phyloP scores from a whole-genome alignment of 1,140 invertebrate species.

The Halictus rubicundus region DNA sequence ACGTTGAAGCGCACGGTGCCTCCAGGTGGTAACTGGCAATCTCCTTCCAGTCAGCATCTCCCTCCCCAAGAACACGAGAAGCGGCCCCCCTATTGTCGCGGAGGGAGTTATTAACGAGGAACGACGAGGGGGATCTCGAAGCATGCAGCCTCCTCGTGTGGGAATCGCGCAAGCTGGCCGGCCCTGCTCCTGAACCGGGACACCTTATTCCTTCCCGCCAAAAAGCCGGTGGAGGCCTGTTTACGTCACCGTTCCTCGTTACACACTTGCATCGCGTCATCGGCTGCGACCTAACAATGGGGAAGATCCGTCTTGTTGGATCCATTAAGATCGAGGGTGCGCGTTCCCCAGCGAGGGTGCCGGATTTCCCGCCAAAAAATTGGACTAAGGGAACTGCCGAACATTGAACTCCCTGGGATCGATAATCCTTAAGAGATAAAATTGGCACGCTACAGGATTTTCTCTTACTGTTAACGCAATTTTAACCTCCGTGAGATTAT shows the following conservation, averaged over 20 bases:
- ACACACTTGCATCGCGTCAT: slow-evolving; percentile 44
- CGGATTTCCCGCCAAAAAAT: slow-evolving; percentile 57
- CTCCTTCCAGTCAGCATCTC: slow-evolving; percentile 58
- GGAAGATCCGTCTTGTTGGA: slow-evolving; percentile 17
- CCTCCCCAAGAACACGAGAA: slow-evolving; percentile 50
- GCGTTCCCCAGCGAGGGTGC: neutral
- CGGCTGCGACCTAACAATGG: slow-evolving; percentile 20
- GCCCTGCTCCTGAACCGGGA: slow-evolving; percentile 47
- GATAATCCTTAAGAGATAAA: no score
- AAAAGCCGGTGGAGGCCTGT: slow-evolving; percentile 42
- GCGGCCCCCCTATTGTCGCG: slow-evolving; percentile 53
- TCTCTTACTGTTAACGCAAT: no score
- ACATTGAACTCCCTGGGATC: neutral
- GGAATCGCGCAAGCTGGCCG: slow-evolving; percentile 63
- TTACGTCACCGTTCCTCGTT: slow-evolving; percentile 47
- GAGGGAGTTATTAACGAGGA: slow-evolving; percentile 67
- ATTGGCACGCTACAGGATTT: no score
- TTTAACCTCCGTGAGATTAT: no score
- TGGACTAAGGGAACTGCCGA: neutral
- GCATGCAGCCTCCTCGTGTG: slow-evolving; percentile 54
- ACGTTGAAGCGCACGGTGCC: slow-evolving; percentile 61
- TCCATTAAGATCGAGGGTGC: slow-evolving; percentile 3
- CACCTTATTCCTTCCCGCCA: slow-evolving; percentile 64
- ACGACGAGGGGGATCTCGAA: slow-evolving; percentile 48
- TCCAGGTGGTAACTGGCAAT: slow-evolving; percentile 67